Conservation (phyloP, 2,888 invertebrate genomes). For the Tanytarsus gracilentus region DNA sequence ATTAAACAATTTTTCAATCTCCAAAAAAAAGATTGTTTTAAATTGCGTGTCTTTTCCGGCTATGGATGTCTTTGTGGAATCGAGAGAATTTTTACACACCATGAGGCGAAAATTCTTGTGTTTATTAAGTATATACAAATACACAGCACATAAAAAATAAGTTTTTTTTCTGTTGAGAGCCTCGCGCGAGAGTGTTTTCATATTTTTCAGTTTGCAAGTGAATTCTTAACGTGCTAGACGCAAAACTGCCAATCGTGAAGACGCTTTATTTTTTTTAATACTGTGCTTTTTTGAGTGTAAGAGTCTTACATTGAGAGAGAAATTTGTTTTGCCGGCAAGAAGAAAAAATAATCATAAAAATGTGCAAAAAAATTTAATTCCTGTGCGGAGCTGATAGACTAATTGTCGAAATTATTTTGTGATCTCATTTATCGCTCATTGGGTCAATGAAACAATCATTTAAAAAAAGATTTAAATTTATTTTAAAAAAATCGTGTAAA, state of each 20-base stretch:
- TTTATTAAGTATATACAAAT: background rate
- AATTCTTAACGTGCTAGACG: conserved; percentile 28
- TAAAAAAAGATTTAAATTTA: no score
- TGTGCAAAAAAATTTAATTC: background rate
- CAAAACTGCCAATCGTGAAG: conserved; percentile 21
- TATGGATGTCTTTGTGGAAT: no score
- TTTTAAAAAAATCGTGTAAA: no score
- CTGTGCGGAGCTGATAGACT: background rate
- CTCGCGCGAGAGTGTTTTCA: background rate
- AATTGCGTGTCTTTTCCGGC: no score
- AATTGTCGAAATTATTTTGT: background rate
- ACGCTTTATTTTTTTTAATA: background rate
- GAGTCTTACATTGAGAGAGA: background rate
- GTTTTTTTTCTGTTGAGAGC: background rate
- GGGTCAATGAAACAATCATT: background rate
- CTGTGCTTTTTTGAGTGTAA: background rate
- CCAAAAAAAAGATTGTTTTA: no score
- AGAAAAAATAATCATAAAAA: background rate
- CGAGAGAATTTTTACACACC: no score
- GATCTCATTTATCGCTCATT: background rate
- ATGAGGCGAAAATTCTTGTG: conserved; percentile 10
- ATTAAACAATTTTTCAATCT: no score
- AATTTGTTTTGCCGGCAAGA: background rate
- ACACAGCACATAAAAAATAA: background rate
- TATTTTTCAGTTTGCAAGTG: conserved; percentile 27